A percentile compares a stretch with the other conserved stretches of the same genome.
Evolutionary conservation across 2,888 invertebrate species (phyloP).

Genomic region (Macroteleia sp.): DNA sequence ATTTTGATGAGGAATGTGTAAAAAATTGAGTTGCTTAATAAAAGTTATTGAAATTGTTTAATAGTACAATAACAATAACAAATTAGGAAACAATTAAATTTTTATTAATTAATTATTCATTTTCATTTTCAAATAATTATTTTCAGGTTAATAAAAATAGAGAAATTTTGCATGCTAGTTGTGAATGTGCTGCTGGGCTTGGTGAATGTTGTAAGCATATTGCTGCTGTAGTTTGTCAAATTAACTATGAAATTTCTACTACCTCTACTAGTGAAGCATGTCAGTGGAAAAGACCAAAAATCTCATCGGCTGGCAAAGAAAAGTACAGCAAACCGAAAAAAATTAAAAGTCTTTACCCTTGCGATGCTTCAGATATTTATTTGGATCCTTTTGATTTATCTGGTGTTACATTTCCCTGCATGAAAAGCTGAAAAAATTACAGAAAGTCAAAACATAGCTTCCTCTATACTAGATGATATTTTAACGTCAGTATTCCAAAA

Average conservation of each 20-base stretch:
- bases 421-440: conserved; percentile 11
- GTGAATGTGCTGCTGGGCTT: conserved; percentile 20
- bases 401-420: conserved; percentile 8
- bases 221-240: conserved; percentile 15
- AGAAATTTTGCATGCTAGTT: conserved; percentile 14
- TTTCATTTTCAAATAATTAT: no score
- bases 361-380: neutral
- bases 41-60: no score
- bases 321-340: conserved; percentile 24
- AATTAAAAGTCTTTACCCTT: conserved; percentile 9
- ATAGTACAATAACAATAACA: no score
- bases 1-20: no score
- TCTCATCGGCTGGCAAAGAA: conserved; percentile 19
- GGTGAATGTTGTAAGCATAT: conserved; percentile 24
- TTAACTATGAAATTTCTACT: conserved; percentile 21
- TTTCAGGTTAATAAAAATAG: conserved; percentile 10
- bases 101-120: no score
- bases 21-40: no score
- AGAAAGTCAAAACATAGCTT: conserved; percentile 21
- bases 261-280: neutral
- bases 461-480: conserved; percentile 9
- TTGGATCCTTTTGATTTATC: conserved; percentile 3
- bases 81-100: neutral
- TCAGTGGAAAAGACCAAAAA: conserved; percentile 23
- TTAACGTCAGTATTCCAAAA: neutral